phyloP scores from a whole-genome alignment of 2,113 vertebrate species.

The Bubo blakistoni region DNA sequence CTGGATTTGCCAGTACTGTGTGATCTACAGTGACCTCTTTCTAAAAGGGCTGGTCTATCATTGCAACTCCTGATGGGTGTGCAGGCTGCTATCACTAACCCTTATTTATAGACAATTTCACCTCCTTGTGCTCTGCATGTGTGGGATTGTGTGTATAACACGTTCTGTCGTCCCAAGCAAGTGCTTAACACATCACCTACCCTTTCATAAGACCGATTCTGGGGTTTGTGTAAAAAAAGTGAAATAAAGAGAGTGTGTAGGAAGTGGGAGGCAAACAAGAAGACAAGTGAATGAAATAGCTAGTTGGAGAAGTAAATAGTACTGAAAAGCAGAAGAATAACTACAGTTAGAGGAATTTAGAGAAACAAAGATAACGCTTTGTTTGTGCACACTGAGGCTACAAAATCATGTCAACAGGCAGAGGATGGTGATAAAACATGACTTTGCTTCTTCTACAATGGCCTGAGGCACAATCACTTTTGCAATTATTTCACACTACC shows the following conservation, averaged over 20 bases:
- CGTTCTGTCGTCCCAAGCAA: background rate
- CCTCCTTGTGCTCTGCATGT: background rate
- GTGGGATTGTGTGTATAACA: rapidly evolving
- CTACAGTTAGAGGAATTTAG: background rate
- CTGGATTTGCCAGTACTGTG: background rate
- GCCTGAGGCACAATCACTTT: background rate
- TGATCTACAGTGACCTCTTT: background rate
- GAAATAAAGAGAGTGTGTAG: background rate
- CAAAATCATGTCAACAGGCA: background rate
- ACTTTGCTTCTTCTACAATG: background rate
- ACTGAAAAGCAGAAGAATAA: background rate
- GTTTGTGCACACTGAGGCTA: background rate
- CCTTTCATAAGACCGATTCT: background rate
- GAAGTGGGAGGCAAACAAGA: background rate
- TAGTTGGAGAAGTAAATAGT: background rate
- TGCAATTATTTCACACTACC: background rate
- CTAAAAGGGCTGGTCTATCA: background rate
- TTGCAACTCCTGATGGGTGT: background rate
- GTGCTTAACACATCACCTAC: background rate
- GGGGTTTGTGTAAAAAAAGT: background rate
- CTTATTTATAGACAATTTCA: background rate
- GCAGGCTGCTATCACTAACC: background rate
- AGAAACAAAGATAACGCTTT: background rate
- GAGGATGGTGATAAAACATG: background rate
- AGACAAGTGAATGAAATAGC: background rate